Conservation (phyloP, 2,113 vertebrate species). For the Ammodytes marinus region DNA sequence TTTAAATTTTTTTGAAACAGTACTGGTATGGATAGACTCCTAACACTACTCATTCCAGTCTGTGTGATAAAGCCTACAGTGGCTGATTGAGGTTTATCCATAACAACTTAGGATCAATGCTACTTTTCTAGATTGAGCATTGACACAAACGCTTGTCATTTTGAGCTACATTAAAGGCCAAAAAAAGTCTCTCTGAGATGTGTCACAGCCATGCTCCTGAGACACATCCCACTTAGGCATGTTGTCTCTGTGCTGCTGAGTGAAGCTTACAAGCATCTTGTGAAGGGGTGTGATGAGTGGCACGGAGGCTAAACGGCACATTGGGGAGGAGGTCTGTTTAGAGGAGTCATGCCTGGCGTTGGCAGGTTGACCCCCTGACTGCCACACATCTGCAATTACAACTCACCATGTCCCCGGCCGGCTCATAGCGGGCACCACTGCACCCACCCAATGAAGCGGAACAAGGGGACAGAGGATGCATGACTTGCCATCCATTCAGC, state of each 20-base stretch:
- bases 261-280: conserved; percentile 20
- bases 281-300: conserved; percentile 18
- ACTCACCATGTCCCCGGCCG: conserved; percentile 35
- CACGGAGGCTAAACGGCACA: not conserved
- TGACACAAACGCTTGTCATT: conserved; percentile 8
- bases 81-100: not conserved
- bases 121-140: not conserved
- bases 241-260: not conserved
- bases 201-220: conserved; percentile 7
- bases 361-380: conserved; percentile 39
- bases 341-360: conserved; percentile 25
- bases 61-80: not conserved
- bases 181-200: conserved; percentile 10
- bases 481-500: conserved; percentile 71
- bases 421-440: conserved; percentile 43
- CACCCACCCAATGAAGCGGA: conserved; percentile 57
- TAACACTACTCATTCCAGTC: not conserved
- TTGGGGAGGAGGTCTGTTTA: conserved; percentile 17
- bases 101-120: not conserved
- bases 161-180: conserved; percentile 11
- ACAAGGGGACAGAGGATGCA: conserved; percentile 68
- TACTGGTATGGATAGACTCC: not conserved
- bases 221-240: conserved; percentile 29
- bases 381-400: conserved; percentile 62
- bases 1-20: not conserved